A percentile compares a stretch with the other conserved stretches of the same genome.
Conservation (phyloP, 1,140 invertebrate species). For the Ectropis grisescens region DNA sequence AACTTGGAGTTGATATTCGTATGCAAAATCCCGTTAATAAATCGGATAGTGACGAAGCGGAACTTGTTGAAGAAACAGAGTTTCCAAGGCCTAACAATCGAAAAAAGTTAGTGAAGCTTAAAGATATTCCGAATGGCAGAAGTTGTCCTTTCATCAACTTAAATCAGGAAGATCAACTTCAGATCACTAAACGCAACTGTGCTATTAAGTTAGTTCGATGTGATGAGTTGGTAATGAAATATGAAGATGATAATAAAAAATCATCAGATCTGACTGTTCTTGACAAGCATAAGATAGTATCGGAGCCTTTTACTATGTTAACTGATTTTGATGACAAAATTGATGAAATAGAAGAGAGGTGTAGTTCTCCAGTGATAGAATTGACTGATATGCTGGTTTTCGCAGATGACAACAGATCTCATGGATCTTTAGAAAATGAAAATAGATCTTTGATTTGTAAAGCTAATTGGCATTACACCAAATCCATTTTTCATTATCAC, state of each 20-base stretch:
- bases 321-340: not conserved
- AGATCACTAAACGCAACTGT: no score
- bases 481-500: no score
- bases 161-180: no score
- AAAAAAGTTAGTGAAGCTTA: constrained; percentile 13
- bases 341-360: not conserved
- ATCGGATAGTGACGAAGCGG: not conserved
- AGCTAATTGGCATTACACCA: no score
- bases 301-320: not conserved
- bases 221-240: constrained; percentile 14
- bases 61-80: not conserved
- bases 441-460: no score
- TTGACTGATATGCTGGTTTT: no score
- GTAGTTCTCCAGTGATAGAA: not conserved
- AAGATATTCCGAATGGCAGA: no score
- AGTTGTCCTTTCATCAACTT: no score
- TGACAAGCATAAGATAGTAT: not conserved
- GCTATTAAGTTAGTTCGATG: constrained; percentile 34
- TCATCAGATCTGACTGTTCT: not conserved
- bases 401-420: no score
- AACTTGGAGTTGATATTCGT: constrained; percentile 14
- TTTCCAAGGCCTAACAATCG: not conserved
- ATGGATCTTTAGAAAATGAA: no score
- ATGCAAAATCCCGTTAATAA: not conserved
- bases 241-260: not conserved